These are phyloP conservation scores for Amphipoea oculea DNA, from an alignment of 2,888 invertebrate genomes.

Conservation along the genomic window DNA sequence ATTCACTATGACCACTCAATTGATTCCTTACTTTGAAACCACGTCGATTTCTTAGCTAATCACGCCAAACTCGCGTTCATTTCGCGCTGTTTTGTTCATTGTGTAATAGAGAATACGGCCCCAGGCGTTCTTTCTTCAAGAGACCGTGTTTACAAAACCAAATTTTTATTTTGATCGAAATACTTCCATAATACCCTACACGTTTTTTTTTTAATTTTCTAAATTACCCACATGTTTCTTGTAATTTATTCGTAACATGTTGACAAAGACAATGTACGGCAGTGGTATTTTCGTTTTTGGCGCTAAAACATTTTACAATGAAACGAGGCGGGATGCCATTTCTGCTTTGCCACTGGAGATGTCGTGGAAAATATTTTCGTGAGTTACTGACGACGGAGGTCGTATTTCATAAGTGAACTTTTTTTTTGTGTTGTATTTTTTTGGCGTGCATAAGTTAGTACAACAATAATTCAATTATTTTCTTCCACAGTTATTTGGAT, in stretches of 20 bases:
- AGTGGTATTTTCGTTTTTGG: slow-evolving; percentile 84
- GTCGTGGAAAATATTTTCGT: slow-evolving; percentile 87
- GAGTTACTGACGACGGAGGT: slow-evolving; percentile 71
- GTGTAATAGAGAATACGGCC: no score
- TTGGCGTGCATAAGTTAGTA: neutral
- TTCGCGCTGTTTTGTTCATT: no score
- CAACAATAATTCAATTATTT: neutral
- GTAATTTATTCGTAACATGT: slow-evolving; percentile 35
- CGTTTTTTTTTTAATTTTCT: neutral
- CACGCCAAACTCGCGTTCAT: no score
- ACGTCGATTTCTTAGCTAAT: neutral
- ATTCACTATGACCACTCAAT: neutral
- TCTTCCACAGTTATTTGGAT: slow-evolving; percentile 79
- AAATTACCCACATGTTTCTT: slow-evolving; percentile 48
- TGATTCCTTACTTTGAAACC: neutral
- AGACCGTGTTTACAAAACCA: neutral
- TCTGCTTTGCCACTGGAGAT: slow-evolving; percentile 84
- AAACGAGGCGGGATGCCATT: slow-evolving; percentile 77
- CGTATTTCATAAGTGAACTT: slow-evolving; percentile 56
- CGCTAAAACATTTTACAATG: slow-evolving; percentile 76
- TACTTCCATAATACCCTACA: neutral
- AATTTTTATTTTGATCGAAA: neutral
- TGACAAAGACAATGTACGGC: slow-evolving; percentile 70
- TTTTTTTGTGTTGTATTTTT: neutral
- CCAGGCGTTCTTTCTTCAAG: neutral